phyloP scores from a whole-genome alignment of 1,140 invertebrate genomes.

The Drosophila neocordata region DNA sequence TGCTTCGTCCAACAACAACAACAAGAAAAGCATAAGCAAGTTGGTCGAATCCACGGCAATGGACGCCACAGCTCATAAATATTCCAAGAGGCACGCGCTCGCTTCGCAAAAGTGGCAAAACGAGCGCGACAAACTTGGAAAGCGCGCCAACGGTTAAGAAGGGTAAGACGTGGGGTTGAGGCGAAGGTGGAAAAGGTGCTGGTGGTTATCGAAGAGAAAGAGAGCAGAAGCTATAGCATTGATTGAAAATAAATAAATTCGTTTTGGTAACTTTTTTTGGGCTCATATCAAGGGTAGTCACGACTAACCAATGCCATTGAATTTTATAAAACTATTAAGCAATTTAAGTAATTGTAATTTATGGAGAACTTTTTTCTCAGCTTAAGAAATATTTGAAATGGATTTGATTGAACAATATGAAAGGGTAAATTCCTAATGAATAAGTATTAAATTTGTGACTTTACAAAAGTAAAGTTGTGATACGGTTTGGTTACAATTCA shows the following conservation, averaged over 20 bases:
- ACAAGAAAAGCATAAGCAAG: slow-evolving; percentile 14
- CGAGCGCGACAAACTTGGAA: slow-evolving; percentile 67
- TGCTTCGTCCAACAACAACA: slow-evolving; percentile 7
- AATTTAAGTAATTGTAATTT: neutral
- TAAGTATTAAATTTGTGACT: too few species aligned
- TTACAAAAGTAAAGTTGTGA: too few species aligned
- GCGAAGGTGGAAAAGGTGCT: neutral
- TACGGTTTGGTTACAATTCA: too few species aligned
- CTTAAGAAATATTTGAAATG: neutral
- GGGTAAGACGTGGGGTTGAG: too few species aligned
- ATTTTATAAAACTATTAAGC: slow-evolving; percentile 1
- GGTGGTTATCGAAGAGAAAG: neutral
- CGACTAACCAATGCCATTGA: slow-evolving; percentile 5
- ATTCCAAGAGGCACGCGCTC: slow-evolving; percentile 74
- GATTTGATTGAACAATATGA: too few species aligned
- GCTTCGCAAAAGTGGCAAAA: slow-evolving; percentile 53
- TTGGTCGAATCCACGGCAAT: slow-evolving; percentile 30
- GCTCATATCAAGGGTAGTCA: slow-evolving; percentile 29
- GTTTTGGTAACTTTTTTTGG: slow-evolving; percentile 11
- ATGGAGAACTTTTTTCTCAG: neutral
- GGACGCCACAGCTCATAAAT: slow-evolving; percentile 70
- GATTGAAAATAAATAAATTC: slow-evolving; percentile 79
- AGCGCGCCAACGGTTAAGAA: slow-evolving; percentile 36
- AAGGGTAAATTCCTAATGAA: too few species aligned
- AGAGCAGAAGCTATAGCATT: slow-evolving; percentile 41